A percentile compares a stretch with the other conserved stretches of the same genome.
phyloP scores from a whole-genome alignment of 2,797 vertebrate species.

The Microcaecilia unicolor region DNA sequence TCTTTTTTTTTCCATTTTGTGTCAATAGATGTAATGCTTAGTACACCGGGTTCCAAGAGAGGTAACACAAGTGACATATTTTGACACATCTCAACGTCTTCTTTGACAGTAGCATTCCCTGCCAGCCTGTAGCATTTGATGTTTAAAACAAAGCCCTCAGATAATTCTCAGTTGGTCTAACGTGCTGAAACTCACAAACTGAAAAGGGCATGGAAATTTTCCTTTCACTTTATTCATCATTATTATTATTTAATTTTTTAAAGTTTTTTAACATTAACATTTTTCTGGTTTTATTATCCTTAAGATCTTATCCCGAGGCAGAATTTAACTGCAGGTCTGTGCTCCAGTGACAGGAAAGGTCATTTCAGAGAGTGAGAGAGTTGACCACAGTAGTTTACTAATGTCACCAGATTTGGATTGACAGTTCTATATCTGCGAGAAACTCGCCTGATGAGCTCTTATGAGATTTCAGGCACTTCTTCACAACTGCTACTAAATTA shows the following conservation, averaged over 20 bases:
- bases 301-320: conserved; percentile 16
- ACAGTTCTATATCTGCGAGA: conserved; percentile 17
- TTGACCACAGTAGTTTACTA: conserved; percentile 13
- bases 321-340: conserved; percentile 7
- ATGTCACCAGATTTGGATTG: conserved; percentile 11
- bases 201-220: conserved; percentile 14
- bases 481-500: conserved; percentile 37
- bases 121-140: conserved; percentile 29
- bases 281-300: conserved; percentile 19
- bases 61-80: conserved; percentile 26
- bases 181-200: conserved; percentile 5
- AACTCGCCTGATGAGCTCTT: conserved; percentile 23
- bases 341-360: conserved; percentile 18
- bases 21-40: too few relatives aligned
- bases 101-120: conserved; percentile 33
- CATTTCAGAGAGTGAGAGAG: conserved; percentile 8
- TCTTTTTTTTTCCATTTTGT: too few relatives aligned
- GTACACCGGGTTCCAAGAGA: too few relatives aligned
- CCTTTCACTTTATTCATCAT: conserved; percentile 18
- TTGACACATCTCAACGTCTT: conserved; percentile 40
- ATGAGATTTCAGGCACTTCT: conserved; percentile 20
- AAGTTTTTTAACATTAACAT: too few relatives aligned
- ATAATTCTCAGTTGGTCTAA: conserved; percentile 24
- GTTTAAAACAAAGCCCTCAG: conserved; percentile 20
- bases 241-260: too few relatives aligned